A percentile compares a stretch with the other conserved stretches of the same genome.
Evolutionary conservation across 2,113 vertebrate species (phyloP).

Genomic region (Eublepharis macularius): DNA sequence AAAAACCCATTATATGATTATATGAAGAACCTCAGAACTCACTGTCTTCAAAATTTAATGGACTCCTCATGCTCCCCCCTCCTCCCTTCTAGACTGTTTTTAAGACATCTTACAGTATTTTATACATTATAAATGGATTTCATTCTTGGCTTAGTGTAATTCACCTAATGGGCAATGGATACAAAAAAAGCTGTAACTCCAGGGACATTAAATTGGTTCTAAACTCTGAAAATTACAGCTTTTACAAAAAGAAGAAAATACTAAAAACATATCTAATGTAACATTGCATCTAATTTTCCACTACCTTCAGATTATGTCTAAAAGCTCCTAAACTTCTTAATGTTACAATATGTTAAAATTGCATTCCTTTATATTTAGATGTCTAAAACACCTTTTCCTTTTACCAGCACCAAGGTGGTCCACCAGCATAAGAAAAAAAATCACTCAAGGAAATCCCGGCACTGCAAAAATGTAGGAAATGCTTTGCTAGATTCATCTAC

Average conservation of each 20-base stretch:
- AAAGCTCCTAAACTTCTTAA: slow-evolving; percentile 83
- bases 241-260: slow-evolving; percentile 85
- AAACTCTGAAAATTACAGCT: slow-evolving; percentile 85
- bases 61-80: slow-evolving; percentile 71
- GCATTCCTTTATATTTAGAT: slow-evolving; percentile 75
- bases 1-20: slow-evolving; percentile 75
- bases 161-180: slow-evolving; percentile 85
- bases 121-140: slow-evolving; percentile 82
- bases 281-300: slow-evolving; percentile 81
- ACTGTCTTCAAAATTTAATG: slow-evolving; percentile 78
- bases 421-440: slow-evolving; percentile 29
- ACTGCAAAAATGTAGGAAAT: neutral
- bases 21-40: slow-evolving; percentile 74
- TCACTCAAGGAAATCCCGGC: slow-evolving; percentile 19
- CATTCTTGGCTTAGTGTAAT: slow-evolving; percentile 82
- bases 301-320: slow-evolving; percentile 76
- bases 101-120: slow-evolving; percentile 80
- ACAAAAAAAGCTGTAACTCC: slow-evolving; percentile 79
- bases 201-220: slow-evolving; percentile 85
- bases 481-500: neutral
- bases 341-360: slow-evolving; percentile 81
- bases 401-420: slow-evolving; percentile 60
- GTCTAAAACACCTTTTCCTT: slow-evolving; percentile 68
- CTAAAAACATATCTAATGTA: slow-evolving; percentile 84
- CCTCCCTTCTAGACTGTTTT: slow-evolving; percentile 72